phyloP scores from a whole-genome alignment of 2,888 invertebrate species.

The Eutolmus rufibarbis region DNA sequence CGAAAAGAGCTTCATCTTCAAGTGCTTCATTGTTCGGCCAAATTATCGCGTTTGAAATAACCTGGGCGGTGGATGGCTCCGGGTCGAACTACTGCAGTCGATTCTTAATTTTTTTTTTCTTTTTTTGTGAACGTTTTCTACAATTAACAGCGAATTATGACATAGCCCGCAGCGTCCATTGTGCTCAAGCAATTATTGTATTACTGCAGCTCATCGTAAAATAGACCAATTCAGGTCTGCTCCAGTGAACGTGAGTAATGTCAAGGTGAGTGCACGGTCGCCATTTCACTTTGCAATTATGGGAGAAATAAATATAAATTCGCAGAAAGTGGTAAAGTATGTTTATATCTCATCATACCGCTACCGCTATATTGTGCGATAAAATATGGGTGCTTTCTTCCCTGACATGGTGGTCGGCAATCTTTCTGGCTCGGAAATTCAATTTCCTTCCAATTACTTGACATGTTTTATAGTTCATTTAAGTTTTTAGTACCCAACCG shows the following conservation, averaged over 20 bases:
- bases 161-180: slow-evolving; percentile 19
- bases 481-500: not conserved
- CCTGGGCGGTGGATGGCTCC: slow-evolving; percentile 35
- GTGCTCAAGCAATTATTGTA: slow-evolving; percentile 7
- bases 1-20: slow-evolving; percentile 20
- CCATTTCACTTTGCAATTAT: not conserved
- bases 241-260: slow-evolving; percentile 25
- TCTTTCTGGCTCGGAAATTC: not conserved
- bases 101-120: not conserved
- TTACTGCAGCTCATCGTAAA: slow-evolving; percentile 7
- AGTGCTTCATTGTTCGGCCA: slow-evolving; percentile 27
- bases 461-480: not conserved
- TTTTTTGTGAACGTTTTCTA: slow-evolving; percentile 1
- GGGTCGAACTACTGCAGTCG: slow-evolving; percentile 32
- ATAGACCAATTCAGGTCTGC: slow-evolving; percentile 13
- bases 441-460: not conserved
- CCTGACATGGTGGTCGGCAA: not conserved
- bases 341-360: not conserved
- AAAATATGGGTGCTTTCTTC: not conserved
- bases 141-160: slow-evolving; percentile 15
- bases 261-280: not conserved
- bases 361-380: not conserved
- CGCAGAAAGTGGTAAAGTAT: slow-evolving; percentile 15
- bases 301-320: not conserved
- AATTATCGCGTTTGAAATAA: slow-evolving; percentile 33